phyloP scores from a whole-genome alignment of 2,888 invertebrate genomes.

The Octodonta nipae region DNA sequence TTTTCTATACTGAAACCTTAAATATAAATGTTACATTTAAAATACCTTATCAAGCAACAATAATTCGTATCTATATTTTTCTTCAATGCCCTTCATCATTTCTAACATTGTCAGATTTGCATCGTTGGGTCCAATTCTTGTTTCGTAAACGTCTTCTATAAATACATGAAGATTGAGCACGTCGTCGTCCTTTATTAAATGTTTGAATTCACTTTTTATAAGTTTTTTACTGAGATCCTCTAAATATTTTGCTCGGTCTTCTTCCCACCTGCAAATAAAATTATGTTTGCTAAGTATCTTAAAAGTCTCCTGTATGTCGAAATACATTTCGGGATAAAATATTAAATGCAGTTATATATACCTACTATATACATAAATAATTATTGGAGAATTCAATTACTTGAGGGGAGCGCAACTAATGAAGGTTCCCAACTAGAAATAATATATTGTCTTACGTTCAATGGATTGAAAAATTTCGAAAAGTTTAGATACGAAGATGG shows the following conservation, averaged over 20 bases:
- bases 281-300: no score
- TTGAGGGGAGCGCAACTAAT: no score
- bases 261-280: slow-evolving; percentile 32
- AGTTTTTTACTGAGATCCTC: slow-evolving; percentile 42
- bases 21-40: neutral
- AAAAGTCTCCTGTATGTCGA: no score
- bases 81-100: slow-evolving; percentile 48
- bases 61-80: slow-evolving; percentile 36
- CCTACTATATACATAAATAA: no score
- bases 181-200: slow-evolving; percentile 41
- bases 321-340: no score
- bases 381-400: no score
- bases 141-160: slow-evolving; percentile 52
- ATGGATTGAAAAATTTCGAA: no score
- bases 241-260: slow-evolving; percentile 39
- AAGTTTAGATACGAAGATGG: no score
- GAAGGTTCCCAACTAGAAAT: no score
- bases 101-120: slow-evolving; percentile 41
- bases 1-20: no score
- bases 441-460: no score
- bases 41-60: slow-evolving; percentile 39
- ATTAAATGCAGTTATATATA: no score
- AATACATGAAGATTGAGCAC: slow-evolving; percentile 45
- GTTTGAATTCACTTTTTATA: slow-evolving; percentile 43
- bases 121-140: slow-evolving; percentile 44